These are phyloP conservation scores for Diachrysia chrysitis DNA, from an alignment of 2,888 invertebrate species.

Conservation along the genomic window DNA sequence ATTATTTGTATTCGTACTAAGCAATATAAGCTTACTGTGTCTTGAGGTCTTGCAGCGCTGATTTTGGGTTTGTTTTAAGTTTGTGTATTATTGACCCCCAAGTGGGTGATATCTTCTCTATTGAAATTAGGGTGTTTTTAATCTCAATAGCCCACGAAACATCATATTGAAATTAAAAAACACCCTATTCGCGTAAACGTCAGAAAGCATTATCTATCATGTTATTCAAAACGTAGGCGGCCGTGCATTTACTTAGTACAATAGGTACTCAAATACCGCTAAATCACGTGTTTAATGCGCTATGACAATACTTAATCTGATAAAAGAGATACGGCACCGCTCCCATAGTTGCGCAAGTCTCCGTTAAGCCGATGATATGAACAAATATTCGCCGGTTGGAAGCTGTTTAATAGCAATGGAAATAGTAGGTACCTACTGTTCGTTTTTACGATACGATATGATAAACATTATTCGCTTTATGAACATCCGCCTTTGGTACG, in stretches of 20 bases:
- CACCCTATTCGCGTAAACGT: no score
- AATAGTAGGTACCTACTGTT: not conserved
- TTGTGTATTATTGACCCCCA: no score
- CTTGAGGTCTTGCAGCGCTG: no score
- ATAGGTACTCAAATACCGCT: not conserved
- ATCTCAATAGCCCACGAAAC: no score
- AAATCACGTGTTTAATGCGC: not conserved
- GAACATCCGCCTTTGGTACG: no score
- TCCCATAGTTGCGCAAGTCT: not conserved
- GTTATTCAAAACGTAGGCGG: not conserved
- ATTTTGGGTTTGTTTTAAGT: no score
- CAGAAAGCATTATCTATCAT: not conserved
- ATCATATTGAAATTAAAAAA: no score
- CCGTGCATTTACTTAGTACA: not conserved
- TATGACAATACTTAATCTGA: constrained; percentile 1
- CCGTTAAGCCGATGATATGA: not conserved
- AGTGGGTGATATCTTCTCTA: no score
- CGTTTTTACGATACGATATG: not conserved
- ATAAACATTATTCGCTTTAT: not conserved
- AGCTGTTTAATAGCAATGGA: not conserved
- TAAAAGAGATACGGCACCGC: not conserved
- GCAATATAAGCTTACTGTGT: no score
- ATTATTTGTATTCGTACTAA: no score
- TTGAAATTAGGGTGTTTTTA: no score
- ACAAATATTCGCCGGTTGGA: not conserved